Evolutionary conservation across 2,888 invertebrate species (phyloP), one percentile per base, ranked within the genome.

Genomic region (Eupithecia subumbrata): DNA sequence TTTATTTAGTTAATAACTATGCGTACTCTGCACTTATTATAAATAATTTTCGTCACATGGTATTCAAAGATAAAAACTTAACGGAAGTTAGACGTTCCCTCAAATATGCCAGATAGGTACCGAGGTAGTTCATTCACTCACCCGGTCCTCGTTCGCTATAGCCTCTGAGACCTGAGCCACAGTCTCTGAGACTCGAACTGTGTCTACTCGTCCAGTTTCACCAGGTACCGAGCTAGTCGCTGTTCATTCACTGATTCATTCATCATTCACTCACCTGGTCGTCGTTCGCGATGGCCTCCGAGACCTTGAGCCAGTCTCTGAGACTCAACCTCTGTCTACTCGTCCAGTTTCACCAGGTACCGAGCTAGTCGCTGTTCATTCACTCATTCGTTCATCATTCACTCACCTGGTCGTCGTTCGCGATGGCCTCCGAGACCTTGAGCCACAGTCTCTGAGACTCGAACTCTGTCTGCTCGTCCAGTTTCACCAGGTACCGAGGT

Each of bases 401-500:
- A 52, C 72, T 34, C 34, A 95, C 96, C 95, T 98, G 98, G 92
- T 99, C 98, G 76, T 98, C 97, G 16, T 96, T 95, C 34, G 92
- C 89, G 80, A 99, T 98, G 0, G 99, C 99, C 72, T 96, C 96
- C 0, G 98, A 98, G 1, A 99, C 99, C 81, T 97, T 96, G 63
- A 96, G 92, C 99, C 99, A 99, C 2, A 99, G 94, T 82, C 96
- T 96, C 89, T 98, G 98, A 16, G 98, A 99, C 90, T 99, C 99
- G 91, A 96, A 97, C 18, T 96, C 96, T 45, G 95, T 95, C 87
- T 98, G 99, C 22, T 96, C 91, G 0, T 52, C 52, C n/a, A 52
- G 40, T n/a, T 66, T n/a, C 40, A 66, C 14, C 40, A 66, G 11
- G 18, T 66, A 18, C 37, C 34, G 95, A 68, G 96, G 96, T 73